Evolutionary conservation across 2,888 invertebrate genomes (phyloP), one percentile per base, ranked within the genome.

Genomic region (Aromia moschata): DNA sequence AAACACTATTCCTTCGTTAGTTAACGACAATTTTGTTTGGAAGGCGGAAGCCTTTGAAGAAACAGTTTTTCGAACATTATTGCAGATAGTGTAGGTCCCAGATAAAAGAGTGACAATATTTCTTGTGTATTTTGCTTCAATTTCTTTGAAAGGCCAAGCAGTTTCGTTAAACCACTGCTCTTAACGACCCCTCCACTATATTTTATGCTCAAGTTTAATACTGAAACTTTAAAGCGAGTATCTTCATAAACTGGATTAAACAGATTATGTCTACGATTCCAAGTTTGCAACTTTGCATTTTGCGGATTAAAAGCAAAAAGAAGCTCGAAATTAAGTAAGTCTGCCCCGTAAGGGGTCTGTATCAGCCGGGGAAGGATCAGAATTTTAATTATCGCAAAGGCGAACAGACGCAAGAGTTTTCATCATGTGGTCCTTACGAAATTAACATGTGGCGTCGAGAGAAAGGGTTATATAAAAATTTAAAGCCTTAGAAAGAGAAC

Each of bases 401-500:
- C 60, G 59, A 56, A 58, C 59, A 57, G 55, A 61, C 25, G 57
- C 56, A 57, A 62, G 46, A 55, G 56, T 60, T 67, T 70, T 67
- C 67, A 64, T 69, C 71, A 63, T 66, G 70, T 71, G n/a, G n/a
- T 63, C 64, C 49, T 40, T 55, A 58, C 73, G 73, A 78, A 78
- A 77, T 78, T 77, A 78, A 77, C 78, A 77, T 77, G 71, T 71
- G 74, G 71, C 72, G 72, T 71, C 69, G 61, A 60, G 67, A 72
- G 71, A 68, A 71, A 68, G 68, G 69, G 46, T 69, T 62, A 60
- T 64, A 68, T 62, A 54, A 70, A 71, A 70, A 74, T 72, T 72
- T 73, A 71, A 71, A 68, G 74, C 64, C 70, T 57, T 59, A 65
- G 76, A 79, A 72, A 61, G 77, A 77, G 77, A 77, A n/a, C n/a